Evolutionary conservation across 1,140 invertebrate species (phyloP).

Genomic region (Gonioctena quinquepunctata): DNA sequence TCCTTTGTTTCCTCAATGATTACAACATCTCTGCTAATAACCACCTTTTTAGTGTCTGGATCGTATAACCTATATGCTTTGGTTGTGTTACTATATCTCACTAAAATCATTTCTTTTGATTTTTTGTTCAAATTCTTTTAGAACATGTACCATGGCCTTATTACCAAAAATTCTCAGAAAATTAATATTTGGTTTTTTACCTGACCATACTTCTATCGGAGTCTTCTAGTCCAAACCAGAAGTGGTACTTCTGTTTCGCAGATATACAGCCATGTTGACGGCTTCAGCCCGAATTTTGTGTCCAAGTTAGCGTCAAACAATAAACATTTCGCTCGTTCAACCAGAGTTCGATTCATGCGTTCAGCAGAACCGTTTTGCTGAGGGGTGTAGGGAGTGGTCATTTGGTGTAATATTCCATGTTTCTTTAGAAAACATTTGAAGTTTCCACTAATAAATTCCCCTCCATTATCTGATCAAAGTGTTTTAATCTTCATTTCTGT

Average conservation of each 20-base stretch:
- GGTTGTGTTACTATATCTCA: constrained; percentile 27
- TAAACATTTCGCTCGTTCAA: constrained; percentile 52
- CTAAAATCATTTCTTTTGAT: constrained; percentile 32
- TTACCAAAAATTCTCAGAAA: constrained; percentile 45
- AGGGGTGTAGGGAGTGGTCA: constrained; percentile 49
- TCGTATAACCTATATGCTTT: constrained; percentile 19
- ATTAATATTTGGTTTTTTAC: constrained; percentile 37
- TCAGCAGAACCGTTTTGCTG: constrained; percentile 57
- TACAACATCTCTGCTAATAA: not conserved
- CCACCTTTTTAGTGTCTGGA: not conserved
- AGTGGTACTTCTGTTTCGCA: constrained; percentile 21
- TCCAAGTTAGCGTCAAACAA: constrained; percentile 47
- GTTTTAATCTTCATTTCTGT: constrained; percentile 17
- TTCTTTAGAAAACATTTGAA: constrained; percentile 40
- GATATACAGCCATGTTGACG: constrained; percentile 40
- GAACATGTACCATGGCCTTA: constrained; percentile 41
- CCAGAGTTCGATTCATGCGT: constrained; percentile 52
- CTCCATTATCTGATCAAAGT: constrained; percentile 19
- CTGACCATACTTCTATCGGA: constrained; percentile 27
- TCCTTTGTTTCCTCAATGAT: constrained; percentile 13
- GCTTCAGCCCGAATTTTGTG: constrained; percentile 25
- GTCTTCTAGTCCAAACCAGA: constrained; percentile 15
- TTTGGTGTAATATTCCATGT: constrained; percentile 49
- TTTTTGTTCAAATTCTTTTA: constrained; percentile 42
- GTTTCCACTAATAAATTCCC: constrained; percentile 43